These are phyloP conservation scores for Desoria tigrina DNA, from an alignment of 2,888 invertebrate species.

Conservation along the genomic window DNA sequence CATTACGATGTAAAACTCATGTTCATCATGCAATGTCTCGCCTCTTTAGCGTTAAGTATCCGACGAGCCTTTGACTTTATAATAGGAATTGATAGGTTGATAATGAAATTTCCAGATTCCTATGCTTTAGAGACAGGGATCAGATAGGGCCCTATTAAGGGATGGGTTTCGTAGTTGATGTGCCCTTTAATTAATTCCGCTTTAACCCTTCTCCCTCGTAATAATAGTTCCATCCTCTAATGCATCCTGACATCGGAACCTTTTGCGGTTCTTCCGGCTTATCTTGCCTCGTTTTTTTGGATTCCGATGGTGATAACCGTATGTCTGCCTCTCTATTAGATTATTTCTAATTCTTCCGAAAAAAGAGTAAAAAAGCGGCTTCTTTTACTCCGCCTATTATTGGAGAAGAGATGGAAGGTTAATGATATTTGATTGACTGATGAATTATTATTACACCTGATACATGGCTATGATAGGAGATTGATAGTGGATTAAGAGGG, in stretches of 20 bases:
- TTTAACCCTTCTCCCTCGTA: constrained; percentile 5
- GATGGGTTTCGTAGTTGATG: neutral
- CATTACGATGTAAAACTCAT: no score
- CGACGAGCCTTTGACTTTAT: no score
- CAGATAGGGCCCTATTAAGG: no score
- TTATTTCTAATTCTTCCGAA: constrained; percentile 13
- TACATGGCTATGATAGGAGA: neutral
- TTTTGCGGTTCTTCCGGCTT: constrained; percentile 3
- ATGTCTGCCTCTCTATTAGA: constrained; percentile 13
- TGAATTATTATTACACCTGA: constrained; percentile 10
- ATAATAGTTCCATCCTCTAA: neutral
- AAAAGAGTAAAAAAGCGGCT: neutral
- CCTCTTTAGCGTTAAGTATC: no score
- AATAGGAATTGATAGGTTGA: no score
- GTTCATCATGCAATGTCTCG: no score
- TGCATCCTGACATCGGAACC: constrained; percentile 25
- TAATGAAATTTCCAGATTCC: no score
- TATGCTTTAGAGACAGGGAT: no score
- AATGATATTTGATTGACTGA: constrained; percentile 5
- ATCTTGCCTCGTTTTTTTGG: neutral
- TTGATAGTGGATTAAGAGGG: constrained; percentile 2
- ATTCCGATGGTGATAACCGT: neutral
- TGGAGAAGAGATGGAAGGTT: neutral
- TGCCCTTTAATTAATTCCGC: constrained; percentile 30
- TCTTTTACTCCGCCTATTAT: neutral